Evolutionary conservation across 1,140 invertebrate genomes (phyloP).

Genomic region (Procambarus virginalis): DNA sequence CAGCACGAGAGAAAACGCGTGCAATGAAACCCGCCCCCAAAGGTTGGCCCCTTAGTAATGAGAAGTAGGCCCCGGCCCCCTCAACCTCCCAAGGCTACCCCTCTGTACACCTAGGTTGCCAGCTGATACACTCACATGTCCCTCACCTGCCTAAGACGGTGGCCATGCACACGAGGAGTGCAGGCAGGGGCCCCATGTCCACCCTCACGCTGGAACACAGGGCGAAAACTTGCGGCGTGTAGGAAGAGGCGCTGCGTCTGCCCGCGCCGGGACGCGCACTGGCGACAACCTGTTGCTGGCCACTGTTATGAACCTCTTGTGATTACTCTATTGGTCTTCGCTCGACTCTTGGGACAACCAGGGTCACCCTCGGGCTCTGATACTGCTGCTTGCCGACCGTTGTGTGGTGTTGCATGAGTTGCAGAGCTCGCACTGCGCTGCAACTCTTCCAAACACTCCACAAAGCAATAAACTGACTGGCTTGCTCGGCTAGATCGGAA

Average conservation of each 20-base stretch:
- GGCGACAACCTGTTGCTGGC: conserved; percentile 8
- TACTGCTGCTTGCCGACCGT: not conserved
- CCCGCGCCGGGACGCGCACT: conserved; percentile 4
- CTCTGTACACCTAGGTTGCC: not conserved
- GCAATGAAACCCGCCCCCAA: not conserved
- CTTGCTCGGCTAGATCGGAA: not conserved
- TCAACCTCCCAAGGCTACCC: not conserved
- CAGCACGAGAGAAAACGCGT: not conserved
- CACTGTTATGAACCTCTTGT: conserved; percentile 7
- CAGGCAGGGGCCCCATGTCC: not conserved
- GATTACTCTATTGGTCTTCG: conserved; percentile 10
- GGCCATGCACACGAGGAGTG: not conserved
- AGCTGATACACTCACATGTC: not conserved
- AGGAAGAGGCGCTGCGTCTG: conserved; percentile 9
- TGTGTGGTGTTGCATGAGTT: not conserved
- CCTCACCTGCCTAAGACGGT: not conserved
- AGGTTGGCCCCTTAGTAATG: not conserved
- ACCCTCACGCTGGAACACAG: not conserved
- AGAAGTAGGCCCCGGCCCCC: not conserved
- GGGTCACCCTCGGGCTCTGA: not conserved
- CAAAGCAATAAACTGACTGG: not conserved
- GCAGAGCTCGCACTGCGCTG: not conserved
- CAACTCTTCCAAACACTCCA: not conserved
- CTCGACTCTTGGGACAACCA: not conserved
- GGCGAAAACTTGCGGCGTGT: not conserved